These are phyloP conservation scores for Xenentodon cancila DNA, from an alignment of 2,797 vertebrate genomes.

Conservation along the genomic window DNA sequence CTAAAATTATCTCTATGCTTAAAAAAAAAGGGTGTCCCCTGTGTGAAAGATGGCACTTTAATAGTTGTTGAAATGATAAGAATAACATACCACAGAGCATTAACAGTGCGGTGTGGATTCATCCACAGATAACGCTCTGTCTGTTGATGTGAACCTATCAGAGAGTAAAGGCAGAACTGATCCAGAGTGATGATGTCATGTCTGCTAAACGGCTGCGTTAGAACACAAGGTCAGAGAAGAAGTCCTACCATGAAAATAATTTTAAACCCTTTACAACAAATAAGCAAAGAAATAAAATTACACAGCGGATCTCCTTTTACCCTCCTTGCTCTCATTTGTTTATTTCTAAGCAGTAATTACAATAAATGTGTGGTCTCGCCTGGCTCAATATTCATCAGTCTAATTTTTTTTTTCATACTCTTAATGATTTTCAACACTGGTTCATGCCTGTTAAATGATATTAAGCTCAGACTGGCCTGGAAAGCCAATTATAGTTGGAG, in stretches of 20 bases:
- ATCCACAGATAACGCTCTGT: constrained; percentile 55
- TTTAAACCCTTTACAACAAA: constrained; percentile 40
- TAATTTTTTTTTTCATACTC: constrained; percentile 49
- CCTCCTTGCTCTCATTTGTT: constrained; percentile 63
- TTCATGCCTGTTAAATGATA: constrained; percentile 81
- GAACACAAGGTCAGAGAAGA: constrained; percentile 67
- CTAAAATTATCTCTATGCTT: constrained; percentile 51
- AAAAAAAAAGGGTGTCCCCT: constrained; percentile 18
- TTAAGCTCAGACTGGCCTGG: constrained; percentile 77
- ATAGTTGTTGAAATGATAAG: constrained; percentile 71
- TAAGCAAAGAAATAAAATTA: constrained; percentile 33
- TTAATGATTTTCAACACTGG: constrained; percentile 80
- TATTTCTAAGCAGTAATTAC: constrained; percentile 75
- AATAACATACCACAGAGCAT: constrained; percentile 57
- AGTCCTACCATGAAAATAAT: constrained; percentile 31
- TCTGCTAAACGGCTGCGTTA: constrained; percentile 42
- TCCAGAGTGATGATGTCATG: constrained; percentile 75
- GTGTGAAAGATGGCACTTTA: constrained; percentile 72
- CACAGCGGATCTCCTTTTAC: constrained; percentile 52
- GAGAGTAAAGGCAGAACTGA: constrained; percentile 45
- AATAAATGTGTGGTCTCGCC: constrained; percentile 76
- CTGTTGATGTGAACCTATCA: constrained; percentile 51
- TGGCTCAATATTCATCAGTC: constrained; percentile 75
- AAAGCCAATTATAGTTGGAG: constrained; percentile 76
- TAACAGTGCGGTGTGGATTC: constrained; percentile 63